These are phyloP conservation scores for Trachelus iudaicus DNA, from an alignment of 2,888 invertebrate genomes.

Conservation along the genomic window DNA sequence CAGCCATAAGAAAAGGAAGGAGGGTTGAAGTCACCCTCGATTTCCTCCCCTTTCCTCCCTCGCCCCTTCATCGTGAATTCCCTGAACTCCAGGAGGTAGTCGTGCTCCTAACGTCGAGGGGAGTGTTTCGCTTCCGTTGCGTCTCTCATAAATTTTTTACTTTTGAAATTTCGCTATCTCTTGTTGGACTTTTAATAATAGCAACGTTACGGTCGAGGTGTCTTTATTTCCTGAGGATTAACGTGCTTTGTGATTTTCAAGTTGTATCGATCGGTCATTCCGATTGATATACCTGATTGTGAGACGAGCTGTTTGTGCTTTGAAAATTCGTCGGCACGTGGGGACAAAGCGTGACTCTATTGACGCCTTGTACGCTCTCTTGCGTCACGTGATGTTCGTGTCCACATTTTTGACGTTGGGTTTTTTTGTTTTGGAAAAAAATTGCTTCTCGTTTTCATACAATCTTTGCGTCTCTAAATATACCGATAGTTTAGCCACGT, in stretches of 20 bases:
- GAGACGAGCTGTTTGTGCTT: background rate
- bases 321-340: background rate
- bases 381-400: background rate
- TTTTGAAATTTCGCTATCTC: background rate
- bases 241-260: background rate
- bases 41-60: background rate
- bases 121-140: background rate
- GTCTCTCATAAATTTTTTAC: background rate
- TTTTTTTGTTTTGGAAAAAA: background rate
- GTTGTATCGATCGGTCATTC: background rate
- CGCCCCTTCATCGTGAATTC: background rate
- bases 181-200: background rate
- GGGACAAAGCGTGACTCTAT: background rate
- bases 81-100: background rate
- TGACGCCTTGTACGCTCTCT: background rate
- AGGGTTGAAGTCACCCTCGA: background rate
- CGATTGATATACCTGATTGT: background rate
- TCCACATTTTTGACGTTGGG: background rate
- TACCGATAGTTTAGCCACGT: background rate
- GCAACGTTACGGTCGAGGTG: background rate
- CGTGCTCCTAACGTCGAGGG: background rate
- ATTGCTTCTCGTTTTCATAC: background rate
- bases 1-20: no score
- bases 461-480: background rate
- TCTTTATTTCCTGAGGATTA: background rate